Percentiles rank a stretch among this genome's conserved stretches.
Evolutionary conservation across 2,888 invertebrate species (phyloP).

Genomic region (Cynaeus angustus): DNA sequence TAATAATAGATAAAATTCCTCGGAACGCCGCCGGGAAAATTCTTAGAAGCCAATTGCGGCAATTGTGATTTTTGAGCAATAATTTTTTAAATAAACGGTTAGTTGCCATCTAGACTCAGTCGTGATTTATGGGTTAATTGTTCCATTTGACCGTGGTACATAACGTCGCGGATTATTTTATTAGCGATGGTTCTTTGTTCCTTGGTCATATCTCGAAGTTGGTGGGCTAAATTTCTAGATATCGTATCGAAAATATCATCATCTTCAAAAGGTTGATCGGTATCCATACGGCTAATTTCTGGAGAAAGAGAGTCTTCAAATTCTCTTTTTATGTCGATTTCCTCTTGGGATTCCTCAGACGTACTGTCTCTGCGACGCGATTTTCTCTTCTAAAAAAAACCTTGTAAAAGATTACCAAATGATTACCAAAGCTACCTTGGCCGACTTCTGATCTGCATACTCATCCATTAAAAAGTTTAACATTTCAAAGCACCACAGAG

Average conservation of each 20-base stretch:
- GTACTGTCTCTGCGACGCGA: conserved; percentile 42
- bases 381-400: conserved; percentile 36
- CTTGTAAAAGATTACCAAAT: conserved; percentile 3
- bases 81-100: conserved; percentile 18
- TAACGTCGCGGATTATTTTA: conserved; percentile 56
- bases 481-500: conserved; percentile 59
- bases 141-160: conserved; percentile 62
- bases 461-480: conserved; percentile 55
- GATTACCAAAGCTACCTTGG: not conserved
- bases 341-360: conserved; percentile 48
- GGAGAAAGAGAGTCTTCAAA: conserved; percentile 12
- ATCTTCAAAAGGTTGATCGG: conserved; percentile 27
- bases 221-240: conserved; percentile 57
- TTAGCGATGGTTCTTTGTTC: conserved; percentile 57
- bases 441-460: conserved; percentile 11
- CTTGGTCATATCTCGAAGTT: conserved; percentile 57
- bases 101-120: conserved; percentile 45
- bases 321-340: conserved; percentile 37
- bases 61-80: conserved; percentile 29
- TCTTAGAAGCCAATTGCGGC: conserved; percentile 69
- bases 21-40: conserved; percentile 76
- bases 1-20: conserved; percentile 73
- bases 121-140: conserved; percentile 54
- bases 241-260: conserved; percentile 58
- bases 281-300: not conserved